Percentiles rank a stretch among this genome's conserved stretches.
These are phyloP conservation scores for Hylaeus volcanicus DNA, from an alignment of 1,140 invertebrate species.

Conservation along the genomic window DNA sequence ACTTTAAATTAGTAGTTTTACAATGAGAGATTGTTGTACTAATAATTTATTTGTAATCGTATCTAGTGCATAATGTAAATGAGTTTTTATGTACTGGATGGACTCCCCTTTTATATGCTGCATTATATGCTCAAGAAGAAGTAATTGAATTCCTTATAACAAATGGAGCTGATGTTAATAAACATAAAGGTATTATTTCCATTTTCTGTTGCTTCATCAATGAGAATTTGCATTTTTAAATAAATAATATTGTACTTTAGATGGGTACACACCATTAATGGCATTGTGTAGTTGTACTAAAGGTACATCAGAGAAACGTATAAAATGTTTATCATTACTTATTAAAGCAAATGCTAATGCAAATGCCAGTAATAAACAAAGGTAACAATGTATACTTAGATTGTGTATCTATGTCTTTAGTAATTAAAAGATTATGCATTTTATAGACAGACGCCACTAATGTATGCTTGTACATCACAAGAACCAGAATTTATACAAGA, in stretches of 20 bases:
- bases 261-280: slow-evolving; percentile 82
- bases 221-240: slow-evolving; percentile 14
- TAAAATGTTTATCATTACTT: slow-evolving; percentile 69
- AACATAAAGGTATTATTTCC: slow-evolving; percentile 69
- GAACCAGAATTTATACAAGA: slow-evolving; percentile 76
- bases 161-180: slow-evolving; percentile 74
- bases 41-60: slow-evolving; percentile 15
- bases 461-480: slow-evolving; percentile 79
- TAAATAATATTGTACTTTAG: slow-evolving; percentile 65
- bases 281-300: slow-evolving; percentile 68
- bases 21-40: not conserved
- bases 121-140: slow-evolving; percentile 63
- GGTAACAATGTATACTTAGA: slow-evolving; percentile 45
- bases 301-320: slow-evolving; percentile 47
- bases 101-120: slow-evolving; percentile 74
- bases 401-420: slow-evolving; percentile 18
- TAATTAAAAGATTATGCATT: slow-evolving; percentile 23
- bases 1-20: not conserved
- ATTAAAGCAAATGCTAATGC: slow-evolving; percentile 68
- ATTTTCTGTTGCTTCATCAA: slow-evolving; percentile 63
- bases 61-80: slow-evolving; percentile 63
- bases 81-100: slow-evolving; percentile 68
- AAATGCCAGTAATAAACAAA: slow-evolving; percentile 67
- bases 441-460: slow-evolving; percentile 81
- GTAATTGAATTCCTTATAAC: slow-evolving; percentile 70